Base-by-base conservation (phyloP, 2,888 invertebrate species). In the Drosophila melanocephala region DNA sequence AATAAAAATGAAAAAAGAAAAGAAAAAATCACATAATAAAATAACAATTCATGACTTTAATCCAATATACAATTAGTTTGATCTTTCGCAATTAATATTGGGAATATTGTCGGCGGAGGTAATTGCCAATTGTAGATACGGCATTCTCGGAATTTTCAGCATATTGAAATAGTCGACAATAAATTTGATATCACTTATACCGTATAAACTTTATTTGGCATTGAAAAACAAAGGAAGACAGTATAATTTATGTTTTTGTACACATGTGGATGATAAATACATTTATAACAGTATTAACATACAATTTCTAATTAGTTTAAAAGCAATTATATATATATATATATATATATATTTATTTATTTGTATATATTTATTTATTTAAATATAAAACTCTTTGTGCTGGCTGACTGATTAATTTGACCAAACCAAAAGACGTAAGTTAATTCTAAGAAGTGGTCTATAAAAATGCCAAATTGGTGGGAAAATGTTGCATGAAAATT, bases 41-140 rank as follows among this genome's bases (percentile, higher is more conserved):
- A 68, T 72, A 72, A 72, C 33, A 71, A 55, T 78, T 60, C 67
- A 73, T 65, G 73, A 80, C 68, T 73, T 80, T 83, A 76, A 89
- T 69, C 79, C 64, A 74, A 72, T 22, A 73, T 10, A 55, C 19
- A 52, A 33, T 33, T 64, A 16, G 26, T 65, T 65, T 56, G 32
- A 61, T 53, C 26, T 60, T 59, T 66, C n/a, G 39, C 14, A 57
- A 42, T 42, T 42, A 22, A n/a, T 39, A 39, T 39, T 37, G 37
- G 19, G 7, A 52, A 26, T 42, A 26, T 50, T 39, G 19, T 51
- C 32, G 7, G 9, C 26, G 12, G 7, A 19, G 26, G 7, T 28
- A 10, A 19, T 51, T 37, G 16, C 7, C 55, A 55, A 35, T 56
- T 37, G 22, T 33, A 22, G 14, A 16, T 32, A 14, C n/a, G 12